A percentile compares a stretch with the other conserved stretches of the same genome.
Conservation (phyloP, 2,888 invertebrate species). For the Polymixis flavicincta region DNA sequence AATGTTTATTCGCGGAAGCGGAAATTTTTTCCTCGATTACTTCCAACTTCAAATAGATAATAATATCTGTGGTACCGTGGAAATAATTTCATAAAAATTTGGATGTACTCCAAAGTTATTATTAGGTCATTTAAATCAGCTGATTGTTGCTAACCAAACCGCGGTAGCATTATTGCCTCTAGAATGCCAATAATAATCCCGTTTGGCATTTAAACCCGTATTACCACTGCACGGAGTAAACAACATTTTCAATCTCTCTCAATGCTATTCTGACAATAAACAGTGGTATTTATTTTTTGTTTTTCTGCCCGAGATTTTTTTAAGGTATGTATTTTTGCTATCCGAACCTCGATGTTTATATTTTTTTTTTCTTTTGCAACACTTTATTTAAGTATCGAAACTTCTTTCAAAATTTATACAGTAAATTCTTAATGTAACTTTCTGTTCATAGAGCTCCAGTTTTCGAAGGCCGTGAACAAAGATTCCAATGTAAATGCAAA, state of each 20-base stretch:
- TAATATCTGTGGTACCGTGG: constrained; percentile 14
- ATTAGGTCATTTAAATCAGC: constrained; percentile 59
- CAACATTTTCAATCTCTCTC: constrained; percentile 58
- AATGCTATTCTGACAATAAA: constrained; percentile 19
- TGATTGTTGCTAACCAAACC: constrained; percentile 69
- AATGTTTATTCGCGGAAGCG: constrained; percentile 18
- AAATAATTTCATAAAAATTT: constrained; percentile 56
- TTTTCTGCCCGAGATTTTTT: constrained; percentile 10
- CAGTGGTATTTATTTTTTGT: neutral
- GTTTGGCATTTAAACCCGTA: constrained; percentile 77
- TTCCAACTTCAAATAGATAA: constrained; percentile 13
- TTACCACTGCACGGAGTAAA: constrained; percentile 71
- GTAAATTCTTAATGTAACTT: neutral
- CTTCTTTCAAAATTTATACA: neutral
- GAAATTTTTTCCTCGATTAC: neutral
- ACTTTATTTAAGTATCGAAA: neutral
- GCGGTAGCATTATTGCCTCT: constrained; percentile 32
- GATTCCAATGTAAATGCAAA: constrained; percentile 29
- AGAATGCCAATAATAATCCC: constrained; percentile 74
- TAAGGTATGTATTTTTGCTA: constrained; percentile 29
- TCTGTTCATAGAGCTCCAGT: constrained; percentile 38
- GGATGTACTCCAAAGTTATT: constrained; percentile 60
- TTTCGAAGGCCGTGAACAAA: neutral
- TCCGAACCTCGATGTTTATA: neutral
- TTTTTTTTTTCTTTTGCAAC: neutral